These are phyloP conservation scores for Cydia fagiglandana DNA, from an alignment of 1,140 invertebrate genomes.

Conservation along the genomic window DNA sequence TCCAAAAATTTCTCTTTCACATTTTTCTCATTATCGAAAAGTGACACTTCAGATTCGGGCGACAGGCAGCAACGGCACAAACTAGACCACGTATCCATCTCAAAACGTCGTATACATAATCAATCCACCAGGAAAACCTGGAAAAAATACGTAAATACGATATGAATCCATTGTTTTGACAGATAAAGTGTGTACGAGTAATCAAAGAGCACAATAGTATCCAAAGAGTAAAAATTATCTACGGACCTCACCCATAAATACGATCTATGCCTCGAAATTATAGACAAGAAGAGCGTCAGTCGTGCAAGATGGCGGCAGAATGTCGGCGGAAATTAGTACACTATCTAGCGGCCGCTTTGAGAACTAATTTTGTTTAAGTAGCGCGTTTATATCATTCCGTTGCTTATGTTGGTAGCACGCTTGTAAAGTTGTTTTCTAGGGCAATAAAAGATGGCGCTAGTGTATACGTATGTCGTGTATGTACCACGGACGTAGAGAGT, in stretches of 20 bases:
- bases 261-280: slow-evolving; percentile 73
- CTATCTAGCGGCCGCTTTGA: background rate
- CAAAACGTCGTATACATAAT: slow-evolving; percentile 57
- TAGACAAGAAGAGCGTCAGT: slow-evolving; percentile 66
- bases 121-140: slow-evolving; percentile 59
- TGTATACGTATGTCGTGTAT: background rate
- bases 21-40: slow-evolving; percentile 60
- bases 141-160: slow-evolving; percentile 55
- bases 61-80: slow-evolving; percentile 73
- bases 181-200: slow-evolving; percentile 42
- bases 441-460: background rate
- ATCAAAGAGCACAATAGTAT: slow-evolving; percentile 69
- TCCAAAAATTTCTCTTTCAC: slow-evolving; percentile 67
- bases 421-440: background rate
- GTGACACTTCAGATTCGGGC: slow-evolving; percentile 62
- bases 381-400: background rate
- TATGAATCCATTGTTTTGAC: slow-evolving; percentile 68
- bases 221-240: slow-evolving; percentile 79
- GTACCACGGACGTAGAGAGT: too few species aligned
- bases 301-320: slow-evolving; percentile 64
- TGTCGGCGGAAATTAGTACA: background rate
- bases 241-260: slow-evolving; percentile 77
- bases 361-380: slow-evolving; percentile 24
- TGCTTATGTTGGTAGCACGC: slow-evolving; percentile 10
- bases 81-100: slow-evolving; percentile 74